phyloP scores from a whole-genome alignment of 2,797 vertebrate genomes.

The Sebastes nivosus region DNA sequence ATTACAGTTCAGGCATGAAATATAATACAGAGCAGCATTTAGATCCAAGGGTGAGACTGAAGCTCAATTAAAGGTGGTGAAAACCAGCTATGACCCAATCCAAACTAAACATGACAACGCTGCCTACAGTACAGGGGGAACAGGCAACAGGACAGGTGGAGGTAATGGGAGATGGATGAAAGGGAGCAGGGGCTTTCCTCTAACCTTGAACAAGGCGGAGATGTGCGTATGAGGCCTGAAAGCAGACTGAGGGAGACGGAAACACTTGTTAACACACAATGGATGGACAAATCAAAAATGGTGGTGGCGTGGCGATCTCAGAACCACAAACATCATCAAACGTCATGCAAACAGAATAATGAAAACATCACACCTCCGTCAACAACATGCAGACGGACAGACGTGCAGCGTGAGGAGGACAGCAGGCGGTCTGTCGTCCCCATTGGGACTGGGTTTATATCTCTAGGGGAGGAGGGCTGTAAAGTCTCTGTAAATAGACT shows the following conservation, averaged over 20 bases:
- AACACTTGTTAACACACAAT: slow-evolving; percentile 68
- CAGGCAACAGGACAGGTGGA: not conserved
- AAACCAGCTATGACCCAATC: not conserved
- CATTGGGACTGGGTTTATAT: no score
- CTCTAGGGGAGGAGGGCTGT: no score
- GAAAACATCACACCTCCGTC: not conserved
- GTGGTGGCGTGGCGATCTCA: not conserved
- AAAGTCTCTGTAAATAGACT: not conserved
- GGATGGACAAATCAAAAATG: slow-evolving; percentile 29
- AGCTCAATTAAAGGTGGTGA: not conserved
- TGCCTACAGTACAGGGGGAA: not conserved
- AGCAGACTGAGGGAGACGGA: slow-evolving; percentile 79
- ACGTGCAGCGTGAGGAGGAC: not conserved
- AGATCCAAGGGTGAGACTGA: not conserved
- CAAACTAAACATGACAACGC: not conserved
- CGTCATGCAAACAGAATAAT: not conserved
- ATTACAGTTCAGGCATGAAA: not conserved
- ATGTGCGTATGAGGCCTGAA: slow-evolving; percentile 80
- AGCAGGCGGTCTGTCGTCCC: no score
- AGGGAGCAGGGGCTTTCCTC: slow-evolving; percentile 34
- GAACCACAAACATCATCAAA: not conserved
- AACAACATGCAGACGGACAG: not conserved
- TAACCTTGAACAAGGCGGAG: slow-evolving; percentile 81
- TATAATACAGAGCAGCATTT: not conserved
- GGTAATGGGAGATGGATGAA: slow-evolving; percentile 10